Percentiles rank a stretch among this genome's conserved stretches.
These are phyloP conservation scores for Diogma glabrata DNA, from an alignment of 2,888 invertebrate species.

Conservation along the genomic window DNA sequence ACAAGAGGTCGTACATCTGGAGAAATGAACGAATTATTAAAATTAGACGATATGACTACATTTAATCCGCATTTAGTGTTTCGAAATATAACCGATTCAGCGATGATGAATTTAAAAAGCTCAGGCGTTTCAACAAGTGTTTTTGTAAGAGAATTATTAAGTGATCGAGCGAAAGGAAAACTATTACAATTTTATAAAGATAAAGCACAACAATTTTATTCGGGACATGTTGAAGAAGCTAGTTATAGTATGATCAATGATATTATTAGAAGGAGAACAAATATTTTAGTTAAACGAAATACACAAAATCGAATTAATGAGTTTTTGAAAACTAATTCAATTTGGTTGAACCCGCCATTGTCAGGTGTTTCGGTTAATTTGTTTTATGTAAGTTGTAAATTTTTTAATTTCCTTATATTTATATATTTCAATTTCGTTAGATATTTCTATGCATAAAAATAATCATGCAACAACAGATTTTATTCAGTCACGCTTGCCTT, in stretches of 20 bases:
- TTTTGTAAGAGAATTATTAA: slow-evolving; percentile 71
- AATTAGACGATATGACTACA: slow-evolving; percentile 76
- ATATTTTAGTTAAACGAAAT: slow-evolving; percentile 64
- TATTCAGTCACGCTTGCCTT: no score
- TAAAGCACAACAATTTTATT: slow-evolving; percentile 75
- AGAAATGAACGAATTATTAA: slow-evolving; percentile 78
- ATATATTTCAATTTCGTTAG: no score
- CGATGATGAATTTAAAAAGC: slow-evolving; percentile 52
- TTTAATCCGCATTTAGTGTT: slow-evolving; percentile 82
- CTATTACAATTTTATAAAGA: slow-evolving; percentile 79
- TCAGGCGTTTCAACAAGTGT: slow-evolving; percentile 69
- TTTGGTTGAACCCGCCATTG: slow-evolving; percentile 61
- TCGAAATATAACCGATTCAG: slow-evolving; percentile 74
- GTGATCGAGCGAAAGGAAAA: slow-evolving; percentile 68
- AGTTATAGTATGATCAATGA: slow-evolving; percentile 74
- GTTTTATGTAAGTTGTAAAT: slow-evolving; percentile 45
- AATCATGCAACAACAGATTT: no score
- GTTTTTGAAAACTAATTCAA: slow-evolving; percentile 59
- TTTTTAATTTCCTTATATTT: slow-evolving; percentile 3
- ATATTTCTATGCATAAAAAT: no score
- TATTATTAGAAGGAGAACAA: slow-evolving; percentile 67
- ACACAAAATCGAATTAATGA: slow-evolving; percentile 66
- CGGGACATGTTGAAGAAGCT: slow-evolving; percentile 75
- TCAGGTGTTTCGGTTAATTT: slow-evolving; percentile 74
- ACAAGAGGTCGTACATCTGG: slow-evolving; percentile 78